These are phyloP conservation scores for Sicus ferrugineus DNA, from an alignment of 2,888 invertebrate species.

Conservation along the genomic window DNA sequence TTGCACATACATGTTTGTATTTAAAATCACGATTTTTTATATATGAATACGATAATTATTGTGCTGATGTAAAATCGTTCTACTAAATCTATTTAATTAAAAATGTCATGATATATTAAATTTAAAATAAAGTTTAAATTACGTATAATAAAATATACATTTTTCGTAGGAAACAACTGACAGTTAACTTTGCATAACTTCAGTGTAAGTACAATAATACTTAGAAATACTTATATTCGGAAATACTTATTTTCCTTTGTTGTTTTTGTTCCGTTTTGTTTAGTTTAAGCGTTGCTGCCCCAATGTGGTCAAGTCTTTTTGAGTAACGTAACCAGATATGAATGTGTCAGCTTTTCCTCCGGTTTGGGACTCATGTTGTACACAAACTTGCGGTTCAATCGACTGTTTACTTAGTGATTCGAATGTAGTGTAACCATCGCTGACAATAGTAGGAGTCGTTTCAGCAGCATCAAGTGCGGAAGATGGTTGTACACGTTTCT, in stretches of 20 bases:
- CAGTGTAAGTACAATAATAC: constrained; percentile 9
- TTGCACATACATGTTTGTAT: neutral
- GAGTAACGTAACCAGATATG: constrained; percentile 57
- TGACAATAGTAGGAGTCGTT: neutral
- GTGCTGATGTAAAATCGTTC: too few species aligned
- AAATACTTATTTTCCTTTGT: neutral
- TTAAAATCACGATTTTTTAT: neutral
- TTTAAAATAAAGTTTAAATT: neutral
- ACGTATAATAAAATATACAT: constrained; percentile 7
- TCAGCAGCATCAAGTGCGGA: neutral
- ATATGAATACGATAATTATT: neutral
- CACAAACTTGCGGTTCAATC: neutral
- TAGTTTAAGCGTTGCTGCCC: constrained; percentile 42
- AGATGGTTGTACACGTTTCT: constrained; percentile 14
- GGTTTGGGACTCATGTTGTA: neutral
- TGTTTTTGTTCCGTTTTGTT: too few species aligned
- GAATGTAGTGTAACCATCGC: constrained; percentile 50
- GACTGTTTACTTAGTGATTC: constrained; percentile 48
- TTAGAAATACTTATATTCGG: neutral
- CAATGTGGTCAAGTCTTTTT: constrained; percentile 53
- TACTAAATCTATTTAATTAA: too few species aligned
- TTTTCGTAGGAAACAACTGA: constrained; percentile 28
- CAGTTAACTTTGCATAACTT: constrained; percentile 10
- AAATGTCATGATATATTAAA: neutral
- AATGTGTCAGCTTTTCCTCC: constrained; percentile 35